Percentiles rank a stretch among this genome's conserved stretches.
These are phyloP conservation scores for Passer montanus DNA, from an alignment of 2,113 vertebrate genomes.

Conservation along the genomic window DNA sequence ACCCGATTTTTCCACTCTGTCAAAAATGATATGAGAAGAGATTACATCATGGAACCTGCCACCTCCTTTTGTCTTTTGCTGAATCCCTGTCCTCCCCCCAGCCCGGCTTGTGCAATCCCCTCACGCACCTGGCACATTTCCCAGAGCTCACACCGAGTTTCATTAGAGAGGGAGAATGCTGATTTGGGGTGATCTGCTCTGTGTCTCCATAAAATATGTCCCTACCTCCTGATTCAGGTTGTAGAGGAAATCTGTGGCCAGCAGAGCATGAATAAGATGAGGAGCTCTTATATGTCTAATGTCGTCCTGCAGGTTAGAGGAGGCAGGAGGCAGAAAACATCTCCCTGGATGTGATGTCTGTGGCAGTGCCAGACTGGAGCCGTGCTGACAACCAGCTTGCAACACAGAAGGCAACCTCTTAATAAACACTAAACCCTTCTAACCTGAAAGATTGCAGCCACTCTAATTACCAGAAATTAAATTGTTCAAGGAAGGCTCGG, in stretches of 20 bases:
- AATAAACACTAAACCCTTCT: conserved; percentile 67
- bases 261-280: background rate
- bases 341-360: background rate
- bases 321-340: background rate
- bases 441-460: conserved; percentile 50
- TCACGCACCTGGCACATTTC: background rate
- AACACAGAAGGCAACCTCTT: conserved; percentile 56
- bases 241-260: background rate
- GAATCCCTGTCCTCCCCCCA: background rate
- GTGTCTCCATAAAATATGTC: background rate
- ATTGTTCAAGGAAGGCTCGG: background rate
- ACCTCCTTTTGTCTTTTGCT: background rate
- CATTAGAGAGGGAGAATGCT: background rate
- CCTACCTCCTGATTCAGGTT: background rate
- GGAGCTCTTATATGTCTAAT: background rate
- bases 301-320: background rate
- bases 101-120: background rate
- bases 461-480: conserved; percentile 60
- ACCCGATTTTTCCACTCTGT: conserved; percentile 16
- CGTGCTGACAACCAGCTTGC: conserved; percentile 60
- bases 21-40: background rate
- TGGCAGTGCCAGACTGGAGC: background rate
- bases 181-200: background rate
- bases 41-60: background rate
- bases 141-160: background rate